Evolutionary conservation across 2,888 invertebrate genomes (phyloP).

Genomic region (Tanytarsus gracilentus): DNA sequence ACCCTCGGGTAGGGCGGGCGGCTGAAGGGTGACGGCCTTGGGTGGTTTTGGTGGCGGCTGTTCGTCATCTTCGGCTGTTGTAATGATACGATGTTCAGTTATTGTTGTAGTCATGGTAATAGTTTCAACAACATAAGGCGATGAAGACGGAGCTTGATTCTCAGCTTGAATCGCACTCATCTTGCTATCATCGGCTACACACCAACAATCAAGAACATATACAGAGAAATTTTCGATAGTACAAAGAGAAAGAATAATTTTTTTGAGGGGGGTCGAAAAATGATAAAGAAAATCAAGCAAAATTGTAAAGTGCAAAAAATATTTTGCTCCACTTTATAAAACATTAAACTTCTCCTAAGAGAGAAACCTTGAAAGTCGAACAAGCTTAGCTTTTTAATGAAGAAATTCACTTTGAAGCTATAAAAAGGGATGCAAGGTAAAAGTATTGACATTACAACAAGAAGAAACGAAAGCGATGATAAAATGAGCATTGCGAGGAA

Average conservation of each 20-base stretch:
- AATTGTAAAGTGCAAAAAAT: too few species aligned
- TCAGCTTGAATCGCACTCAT: not conserved
- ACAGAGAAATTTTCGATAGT: not conserved
- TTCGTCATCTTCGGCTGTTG: slow-evolving; percentile 42
- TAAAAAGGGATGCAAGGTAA: too few species aligned
- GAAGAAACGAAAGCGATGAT: too few species aligned
- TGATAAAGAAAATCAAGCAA: too few species aligned
- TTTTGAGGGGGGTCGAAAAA: not conserved
- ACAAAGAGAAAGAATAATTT: not conserved
- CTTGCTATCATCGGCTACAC: not conserved
- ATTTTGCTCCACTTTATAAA: too few species aligned
- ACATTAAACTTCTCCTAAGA: too few species aligned
- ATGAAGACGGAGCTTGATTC: slow-evolving; percentile 43
- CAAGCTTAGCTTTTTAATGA: too few species aligned
- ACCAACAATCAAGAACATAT: not conserved
- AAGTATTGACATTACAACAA: too few species aligned
- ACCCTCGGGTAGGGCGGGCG: slow-evolving; percentile 17
- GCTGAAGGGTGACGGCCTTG: slow-evolving; percentile 17
- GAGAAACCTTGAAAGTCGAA: too few species aligned
- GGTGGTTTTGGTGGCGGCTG: slow-evolving; percentile 22
- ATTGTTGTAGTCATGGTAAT: slow-evolving; percentile 56
- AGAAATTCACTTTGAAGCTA: too few species aligned
- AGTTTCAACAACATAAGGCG: slow-evolving; percentile 56
- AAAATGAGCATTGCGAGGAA: too few species aligned
- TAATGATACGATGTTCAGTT: slow-evolving; percentile 53